Conservation (phyloP, 2,888 invertebrate species). For the Hololepta plana region DNA sequence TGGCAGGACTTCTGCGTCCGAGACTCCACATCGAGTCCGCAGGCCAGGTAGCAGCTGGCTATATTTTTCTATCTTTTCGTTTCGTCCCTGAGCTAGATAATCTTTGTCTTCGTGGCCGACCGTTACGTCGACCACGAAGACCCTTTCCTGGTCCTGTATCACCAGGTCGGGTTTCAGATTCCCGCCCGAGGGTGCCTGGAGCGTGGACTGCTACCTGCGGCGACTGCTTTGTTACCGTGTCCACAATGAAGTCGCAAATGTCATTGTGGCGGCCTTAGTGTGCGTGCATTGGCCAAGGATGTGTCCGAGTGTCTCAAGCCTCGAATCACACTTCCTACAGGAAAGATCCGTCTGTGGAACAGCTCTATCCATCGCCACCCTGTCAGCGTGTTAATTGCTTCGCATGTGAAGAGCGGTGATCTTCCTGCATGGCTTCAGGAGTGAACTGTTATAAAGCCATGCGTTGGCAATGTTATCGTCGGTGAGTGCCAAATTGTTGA, state of each 20-base stretch:
- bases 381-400: constrained; percentile 14
- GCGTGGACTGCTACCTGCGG: constrained; percentile 8
- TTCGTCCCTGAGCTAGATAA: no score
- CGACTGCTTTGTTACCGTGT: constrained; percentile 7
- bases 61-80: no score
- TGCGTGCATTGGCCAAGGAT: constrained; percentile 14
- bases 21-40: constrained; percentile 7
- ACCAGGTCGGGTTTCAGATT: constrained; percentile 17
- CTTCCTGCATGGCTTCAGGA: constrained; percentile 15
- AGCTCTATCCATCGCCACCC: constrained; percentile 13
- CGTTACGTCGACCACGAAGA: constrained; percentile 16
- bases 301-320: constrained; percentile 17
- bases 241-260: constrained; percentile 10
- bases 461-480: constrained; percentile 13
- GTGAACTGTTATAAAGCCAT: constrained; percentile 12
- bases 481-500: constrained; percentile 12
- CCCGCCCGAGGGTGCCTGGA: constrained; percentile 9
- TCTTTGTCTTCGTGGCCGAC: no score
- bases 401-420: constrained; percentile 16
- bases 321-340: constrained; percentile 15
- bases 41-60: constrained; percentile 13
- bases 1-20: constrained; percentile 13
- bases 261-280: constrained; percentile 13
- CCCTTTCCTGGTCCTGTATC: constrained; percentile 12
- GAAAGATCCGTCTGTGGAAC: constrained; percentile 11